Percentiles rank a stretch among this genome's conserved stretches.
These are phyloP conservation scores for Oceanodroma leucorhoa DNA, from an alignment of 2,797 vertebrate genomes.

Conservation along the genomic window DNA sequence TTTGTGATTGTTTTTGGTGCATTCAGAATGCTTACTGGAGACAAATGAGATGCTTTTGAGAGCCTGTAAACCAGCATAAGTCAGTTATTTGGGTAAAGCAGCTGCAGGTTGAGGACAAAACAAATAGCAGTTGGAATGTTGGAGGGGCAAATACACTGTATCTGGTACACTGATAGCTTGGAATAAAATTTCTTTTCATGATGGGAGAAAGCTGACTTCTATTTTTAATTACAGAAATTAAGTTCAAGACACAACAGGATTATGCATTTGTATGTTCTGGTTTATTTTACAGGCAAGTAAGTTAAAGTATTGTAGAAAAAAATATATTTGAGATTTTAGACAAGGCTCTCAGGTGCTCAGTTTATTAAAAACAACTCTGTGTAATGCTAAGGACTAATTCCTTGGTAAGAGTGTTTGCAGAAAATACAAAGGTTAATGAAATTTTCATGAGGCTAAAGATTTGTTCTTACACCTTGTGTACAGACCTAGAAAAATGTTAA, in stretches of 20 bases:
- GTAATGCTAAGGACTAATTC: not conserved
- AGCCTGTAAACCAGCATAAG: not conserved
- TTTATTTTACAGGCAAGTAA: not conserved
- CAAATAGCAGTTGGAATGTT: not conserved
- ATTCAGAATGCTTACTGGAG: not conserved
- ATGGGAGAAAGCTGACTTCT: not conserved
- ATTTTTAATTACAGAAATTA: not conserved
- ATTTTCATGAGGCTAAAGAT: accelerated
- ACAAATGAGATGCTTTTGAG: not conserved
- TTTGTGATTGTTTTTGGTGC: not conserved
- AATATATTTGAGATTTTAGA: not conserved
- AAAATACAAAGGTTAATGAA: not conserved
- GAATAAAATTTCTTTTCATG: not conserved
- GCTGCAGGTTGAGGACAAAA: not conserved
- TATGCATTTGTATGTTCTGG: not conserved
- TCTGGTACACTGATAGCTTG: not conserved
- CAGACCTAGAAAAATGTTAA: not conserved
- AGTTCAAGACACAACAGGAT: not conserved
- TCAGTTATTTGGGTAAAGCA: not conserved
- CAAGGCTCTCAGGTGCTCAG: accelerated
- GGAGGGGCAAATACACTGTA: accelerated
- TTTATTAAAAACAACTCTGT: not conserved
- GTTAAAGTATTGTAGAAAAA: not conserved
- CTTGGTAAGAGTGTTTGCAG: not conserved
- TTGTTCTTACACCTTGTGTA: not conserved